Evolutionary conservation across 2,888 invertebrate genomes (phyloP).

Genomic region (Leptinotarsa tumamoca): DNA sequence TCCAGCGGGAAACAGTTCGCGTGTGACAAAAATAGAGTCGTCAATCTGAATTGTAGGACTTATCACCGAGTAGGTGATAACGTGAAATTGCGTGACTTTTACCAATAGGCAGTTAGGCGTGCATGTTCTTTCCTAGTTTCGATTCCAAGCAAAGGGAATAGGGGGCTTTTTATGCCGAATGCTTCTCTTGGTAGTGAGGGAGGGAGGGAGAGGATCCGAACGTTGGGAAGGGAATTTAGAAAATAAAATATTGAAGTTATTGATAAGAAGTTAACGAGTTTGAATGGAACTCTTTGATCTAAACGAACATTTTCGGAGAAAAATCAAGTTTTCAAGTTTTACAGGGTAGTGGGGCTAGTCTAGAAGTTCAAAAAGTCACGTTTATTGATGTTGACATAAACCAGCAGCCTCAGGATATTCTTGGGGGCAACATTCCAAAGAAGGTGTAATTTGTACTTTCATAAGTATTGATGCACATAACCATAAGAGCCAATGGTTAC

Average conservation of each 20-base stretch:
- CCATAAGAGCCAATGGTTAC: too few relatives aligned
- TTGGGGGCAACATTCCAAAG: too few relatives aligned
- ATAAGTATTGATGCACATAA: too few relatives aligned
- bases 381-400: too few relatives aligned
- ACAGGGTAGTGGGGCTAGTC: too few relatives aligned
- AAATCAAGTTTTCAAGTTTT: too few relatives aligned
- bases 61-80: conserved; percentile 54
- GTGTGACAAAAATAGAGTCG: conserved; percentile 50
- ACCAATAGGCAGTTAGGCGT: not conserved
- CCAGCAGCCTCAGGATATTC: too few relatives aligned
- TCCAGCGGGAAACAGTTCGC: conserved; percentile 20
- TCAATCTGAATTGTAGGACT: conserved; percentile 48
- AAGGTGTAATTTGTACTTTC: too few relatives aligned
- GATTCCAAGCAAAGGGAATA: not conserved
- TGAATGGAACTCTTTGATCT: too few relatives aligned
- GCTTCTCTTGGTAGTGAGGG: not conserved
- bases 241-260: not conserved
- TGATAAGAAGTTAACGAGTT: too few relatives aligned
- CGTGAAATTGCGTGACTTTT: conserved; percentile 47
- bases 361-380: too few relatives aligned
- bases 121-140: not conserved
- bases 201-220: not conserved
- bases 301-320: too few relatives aligned
- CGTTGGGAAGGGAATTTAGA: not conserved
- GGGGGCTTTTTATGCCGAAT: conserved; percentile 12